These are phyloP conservation scores for Dione juno DNA, from an alignment of 2,888 invertebrate species.

Conservation along the genomic window DNA sequence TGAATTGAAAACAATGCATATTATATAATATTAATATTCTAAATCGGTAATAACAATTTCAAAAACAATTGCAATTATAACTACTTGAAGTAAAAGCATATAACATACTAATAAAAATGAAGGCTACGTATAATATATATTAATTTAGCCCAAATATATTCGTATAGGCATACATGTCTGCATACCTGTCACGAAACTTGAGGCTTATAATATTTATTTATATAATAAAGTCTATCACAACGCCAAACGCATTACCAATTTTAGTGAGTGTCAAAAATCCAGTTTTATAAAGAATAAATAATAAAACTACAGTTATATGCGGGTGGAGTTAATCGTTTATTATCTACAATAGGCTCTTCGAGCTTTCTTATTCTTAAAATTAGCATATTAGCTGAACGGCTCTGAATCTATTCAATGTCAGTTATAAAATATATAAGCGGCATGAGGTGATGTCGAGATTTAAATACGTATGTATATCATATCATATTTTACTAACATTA, in stretches of 20 bases:
- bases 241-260: conserved; percentile 5
- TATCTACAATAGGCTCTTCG: conserved; percentile 49
- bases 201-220: conserved; percentile 16
- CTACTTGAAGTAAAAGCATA: no score
- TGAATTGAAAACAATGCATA: no score
- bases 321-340: conserved; percentile 51
- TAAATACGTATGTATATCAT: neutral
- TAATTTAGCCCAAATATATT: neutral
- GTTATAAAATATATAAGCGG: conserved; percentile 27
- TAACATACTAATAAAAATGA: neutral
- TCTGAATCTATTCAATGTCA: conserved; percentile 39
- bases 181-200: conserved; percentile 15
- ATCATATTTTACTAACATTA: conserved; percentile 2
- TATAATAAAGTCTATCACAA: conserved; percentile 14
- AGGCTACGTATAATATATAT: neutral
- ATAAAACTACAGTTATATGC: conserved; percentile 58
- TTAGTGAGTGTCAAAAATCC: conserved; percentile 15
- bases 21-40: no score
- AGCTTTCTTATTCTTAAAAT: conserved; percentile 53
- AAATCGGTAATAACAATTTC: no score
- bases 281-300: conserved; percentile 43
- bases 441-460: conserved; percentile 6
- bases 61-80: no score
- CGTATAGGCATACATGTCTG: neutral
- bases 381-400: conserved; percentile 54